Conservation (phyloP, 2,797 vertebrate genomes). For the Odontamblyopus rebecca region DNA sequence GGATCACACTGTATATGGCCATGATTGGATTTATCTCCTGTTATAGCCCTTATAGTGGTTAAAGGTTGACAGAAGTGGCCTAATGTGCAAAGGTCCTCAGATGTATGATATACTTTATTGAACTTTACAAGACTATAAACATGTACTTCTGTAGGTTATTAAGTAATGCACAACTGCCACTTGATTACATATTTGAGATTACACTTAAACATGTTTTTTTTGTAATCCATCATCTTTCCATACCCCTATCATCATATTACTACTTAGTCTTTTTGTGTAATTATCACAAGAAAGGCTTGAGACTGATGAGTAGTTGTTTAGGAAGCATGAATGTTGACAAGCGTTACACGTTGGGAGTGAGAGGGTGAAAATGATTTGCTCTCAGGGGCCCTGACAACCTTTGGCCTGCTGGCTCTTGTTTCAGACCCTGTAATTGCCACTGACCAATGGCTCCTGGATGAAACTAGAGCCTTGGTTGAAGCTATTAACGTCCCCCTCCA, state of each 20-base stretch:
- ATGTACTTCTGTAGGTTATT: slow-evolving; percentile 32
- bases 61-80: slow-evolving; percentile 66
- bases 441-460: slow-evolving; percentile 75
- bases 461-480: slow-evolving; percentile 64
- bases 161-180: not conserved
- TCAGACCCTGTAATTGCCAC: slow-evolving; percentile 70
- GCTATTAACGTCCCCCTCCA: slow-evolving; percentile 69
- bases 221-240: not conserved
- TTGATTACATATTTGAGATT: slow-evolving; percentile 20
- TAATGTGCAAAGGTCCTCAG: slow-evolving; percentile 68
- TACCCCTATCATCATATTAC: not conserved
- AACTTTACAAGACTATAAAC: slow-evolving; percentile 24
- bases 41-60: slow-evolving; percentile 66
- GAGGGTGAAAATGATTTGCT: slow-evolving; percentile 72
- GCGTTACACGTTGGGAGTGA: slow-evolving; percentile 52
- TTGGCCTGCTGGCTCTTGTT: slow-evolving; percentile 70
- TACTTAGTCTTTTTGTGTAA: not conserved
- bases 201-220: not conserved
- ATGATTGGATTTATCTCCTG: slow-evolving; percentile 51
- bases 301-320: slow-evolving; percentile 65
- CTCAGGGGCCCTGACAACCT: slow-evolving; percentile 73
- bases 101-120: slow-evolving; percentile 42
- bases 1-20: slow-evolving; percentile 23
- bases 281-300: slow-evolving; percentile 4
- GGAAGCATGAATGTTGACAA: slow-evolving; percentile 66